Conservation (phyloP, 2,113 vertebrate genomes). For the Leuciscus idus region DNA sequence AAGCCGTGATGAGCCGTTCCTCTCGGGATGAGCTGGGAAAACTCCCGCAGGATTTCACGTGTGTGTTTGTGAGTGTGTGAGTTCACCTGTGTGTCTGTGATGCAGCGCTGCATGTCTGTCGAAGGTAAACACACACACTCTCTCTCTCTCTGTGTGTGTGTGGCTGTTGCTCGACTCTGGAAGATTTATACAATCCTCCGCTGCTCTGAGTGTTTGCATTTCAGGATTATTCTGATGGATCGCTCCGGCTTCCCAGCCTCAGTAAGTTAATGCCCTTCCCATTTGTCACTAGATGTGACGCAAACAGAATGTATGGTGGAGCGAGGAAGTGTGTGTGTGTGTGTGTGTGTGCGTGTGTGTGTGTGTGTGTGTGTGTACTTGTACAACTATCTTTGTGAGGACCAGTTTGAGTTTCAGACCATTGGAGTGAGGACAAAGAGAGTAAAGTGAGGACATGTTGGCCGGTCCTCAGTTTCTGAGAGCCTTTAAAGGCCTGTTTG, state of each 20-base stretch:
- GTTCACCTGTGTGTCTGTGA: conserved; percentile 16
- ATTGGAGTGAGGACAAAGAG: too few relatives aligned
- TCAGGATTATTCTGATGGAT: conserved; percentile 13
- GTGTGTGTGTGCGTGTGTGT: too few relatives aligned
- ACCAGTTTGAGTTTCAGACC: too few relatives aligned
- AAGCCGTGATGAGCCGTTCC: not conserved
- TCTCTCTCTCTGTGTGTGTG: not conserved
- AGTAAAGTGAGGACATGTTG: too few relatives aligned
- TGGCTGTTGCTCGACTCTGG: not conserved
- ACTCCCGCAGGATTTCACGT: not conserved
- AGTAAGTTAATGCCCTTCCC: conserved; percentile 16
- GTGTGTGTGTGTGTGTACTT: not conserved
- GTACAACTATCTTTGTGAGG: too few relatives aligned
- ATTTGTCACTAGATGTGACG: conserved; percentile 8
- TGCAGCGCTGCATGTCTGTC: not conserved
- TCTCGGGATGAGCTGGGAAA: not conserved
- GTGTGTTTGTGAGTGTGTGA: not conserved
- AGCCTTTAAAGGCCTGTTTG: too few relatives aligned
- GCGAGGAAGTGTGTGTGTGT: not conserved
- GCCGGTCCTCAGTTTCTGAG: too few relatives aligned
- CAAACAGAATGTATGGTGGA: not conserved
- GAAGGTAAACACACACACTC: not conserved
- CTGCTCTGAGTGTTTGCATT: not conserved
- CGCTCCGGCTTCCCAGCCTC: not conserved
- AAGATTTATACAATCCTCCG: not conserved